Conservation (phyloP, 2,113 vertebrate species). For the Macrotus californicus region DNA sequence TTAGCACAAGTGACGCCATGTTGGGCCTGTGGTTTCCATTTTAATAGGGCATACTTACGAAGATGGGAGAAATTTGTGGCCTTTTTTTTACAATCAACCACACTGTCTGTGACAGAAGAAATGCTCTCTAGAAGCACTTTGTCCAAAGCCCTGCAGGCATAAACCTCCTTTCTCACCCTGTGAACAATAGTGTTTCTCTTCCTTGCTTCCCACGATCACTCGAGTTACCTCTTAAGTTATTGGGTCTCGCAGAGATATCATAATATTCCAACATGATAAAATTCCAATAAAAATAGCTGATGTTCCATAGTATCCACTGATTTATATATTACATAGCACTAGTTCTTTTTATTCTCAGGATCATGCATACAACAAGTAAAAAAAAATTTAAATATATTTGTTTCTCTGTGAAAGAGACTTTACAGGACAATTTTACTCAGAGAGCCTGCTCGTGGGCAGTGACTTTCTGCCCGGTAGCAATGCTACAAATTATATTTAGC, state of each 20-base stretch:
- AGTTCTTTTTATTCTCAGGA: slow-evolving; percentile 36
- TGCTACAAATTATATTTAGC: slow-evolving; percentile 31
- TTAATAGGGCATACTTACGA: not conserved
- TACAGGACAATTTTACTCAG: slow-evolving; percentile 57
- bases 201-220: not conserved
- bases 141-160: not conserved
- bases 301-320: not conserved
- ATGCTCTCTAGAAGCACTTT: not conserved
- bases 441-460: slow-evolving; percentile 47
- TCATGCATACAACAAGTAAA: not conserved
- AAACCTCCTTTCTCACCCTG: not conserved
- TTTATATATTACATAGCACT: not conserved
- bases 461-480: slow-evolving; percentile 56
- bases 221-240: not conserved
- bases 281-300: slow-evolving; percentile 13
- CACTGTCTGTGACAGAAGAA: not conserved
- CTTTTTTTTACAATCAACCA: not conserved
- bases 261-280: not conserved
- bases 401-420: slow-evolving; percentile 66
- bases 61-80: not conserved
- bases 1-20: not conserved
- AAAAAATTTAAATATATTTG: not conserved
- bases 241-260: not conserved
- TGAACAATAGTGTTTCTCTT: not conserved
- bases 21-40: not conserved